Base-by-base conservation (phyloP, 2,797 vertebrate species). In the Tamandua tetradactyla region DNA sequence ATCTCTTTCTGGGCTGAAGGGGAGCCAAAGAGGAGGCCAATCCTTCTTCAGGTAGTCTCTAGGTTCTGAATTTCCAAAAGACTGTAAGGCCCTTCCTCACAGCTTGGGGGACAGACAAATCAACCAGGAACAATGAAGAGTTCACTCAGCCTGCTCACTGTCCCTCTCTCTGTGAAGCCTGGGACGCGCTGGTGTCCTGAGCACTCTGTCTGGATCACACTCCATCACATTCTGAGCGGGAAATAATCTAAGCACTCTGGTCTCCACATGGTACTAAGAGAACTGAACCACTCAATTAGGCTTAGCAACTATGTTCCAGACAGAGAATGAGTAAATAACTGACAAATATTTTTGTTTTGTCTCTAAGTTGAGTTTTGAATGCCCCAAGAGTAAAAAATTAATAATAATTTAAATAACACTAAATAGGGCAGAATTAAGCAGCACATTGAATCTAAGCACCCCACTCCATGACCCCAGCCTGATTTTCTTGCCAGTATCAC, bases 361-460 rank as follows among this genome's bases (percentile, higher is more conserved):
- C 85, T 84, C 22, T 83, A 79, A 91, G n/a, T n/a, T 44, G n/a
- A 92, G n/a, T 62, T 81, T 71, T 49, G 68, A 91, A 74, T 78
- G n/a, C 4, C 44, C 23, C 35, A 62, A 82, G 14, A 93, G 62
- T 80, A 8, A 80, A 42, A 89, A 55, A 6, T 7, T 30, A 42
- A 74, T 57, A 40, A 30, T 59, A 27, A 92, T 80, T 87, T 47
- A 40, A 44, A 93, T 87, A 64, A 52, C 10, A 32, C 55, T 35
- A 42, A 84, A 44, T 40, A 80, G 37, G 37, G 72, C 35, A 1
- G 5, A 81, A 18, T 42, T 27, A 62, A 82, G 57, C 23, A 74
- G 37, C 9, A 0, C 20, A 4, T 8, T 15, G 20, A 49, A 55
- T n/a, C 25, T 49, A 49, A 82, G 35, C 25, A 7, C 23, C 10